Conservation (phyloP, 2,113 vertebrate genomes). For the Lepus europaeus region DNA sequence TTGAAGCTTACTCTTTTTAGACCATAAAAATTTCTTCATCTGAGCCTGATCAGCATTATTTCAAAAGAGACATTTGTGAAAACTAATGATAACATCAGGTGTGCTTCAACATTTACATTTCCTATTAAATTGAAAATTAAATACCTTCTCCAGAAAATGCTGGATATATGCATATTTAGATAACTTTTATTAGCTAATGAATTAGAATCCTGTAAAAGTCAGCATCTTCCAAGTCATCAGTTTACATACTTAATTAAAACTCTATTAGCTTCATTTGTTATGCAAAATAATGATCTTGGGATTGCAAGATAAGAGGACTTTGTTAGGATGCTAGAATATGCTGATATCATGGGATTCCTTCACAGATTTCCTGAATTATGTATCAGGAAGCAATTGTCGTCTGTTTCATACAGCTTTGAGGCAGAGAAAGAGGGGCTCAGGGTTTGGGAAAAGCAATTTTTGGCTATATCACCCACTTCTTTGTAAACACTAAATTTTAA, state of each 20-base stretch:
- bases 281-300: conserved; percentile 72
- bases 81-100: conserved; percentile 60
- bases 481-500: not conserved
- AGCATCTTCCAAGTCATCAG: conserved; percentile 66
- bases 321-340: conserved; percentile 30
- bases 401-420: not conserved
- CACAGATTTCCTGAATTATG: not conserved
- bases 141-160: conserved; percentile 54
- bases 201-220: conserved; percentile 70
- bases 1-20: conserved; percentile 24
- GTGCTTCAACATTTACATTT: conserved; percentile 64
- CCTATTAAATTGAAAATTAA: conserved; percentile 62
- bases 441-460: not conserved
- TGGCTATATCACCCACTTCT: not conserved
- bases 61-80: conserved; percentile 60
- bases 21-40: not conserved
- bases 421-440: not conserved
- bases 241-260: conserved; percentile 81
- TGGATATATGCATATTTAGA: conserved; percentile 61
- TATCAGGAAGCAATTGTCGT: not conserved
- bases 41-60: not conserved
- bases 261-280: conserved; percentile 72
- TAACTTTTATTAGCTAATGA: conserved; percentile 73
- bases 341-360: conserved; percentile 26
- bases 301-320: conserved; percentile 62